Evolutionary conservation across 1,140 invertebrate genomes (phyloP), one percentile per base, ranked within the genome.

Genomic region (Halyomorpha halys): DNA sequence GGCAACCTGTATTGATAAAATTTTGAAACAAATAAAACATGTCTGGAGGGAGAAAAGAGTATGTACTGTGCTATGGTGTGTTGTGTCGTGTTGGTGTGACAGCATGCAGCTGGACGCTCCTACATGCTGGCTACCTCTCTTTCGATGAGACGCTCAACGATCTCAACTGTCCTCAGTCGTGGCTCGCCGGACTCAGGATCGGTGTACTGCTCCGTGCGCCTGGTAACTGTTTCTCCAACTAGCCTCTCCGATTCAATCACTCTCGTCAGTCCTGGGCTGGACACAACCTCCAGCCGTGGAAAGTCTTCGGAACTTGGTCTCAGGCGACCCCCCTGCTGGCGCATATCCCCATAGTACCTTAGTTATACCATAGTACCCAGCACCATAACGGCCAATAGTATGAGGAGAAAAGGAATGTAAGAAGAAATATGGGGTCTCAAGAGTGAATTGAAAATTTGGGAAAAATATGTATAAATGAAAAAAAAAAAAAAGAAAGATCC

Each of bases 101-200:
- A 39, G 25, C 16, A 62, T 53, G 39, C 39, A 27, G 23, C 39
- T 21, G 19, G 61, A 16, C 18, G 49, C 6, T 39, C 34, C 34
- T 39, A 39, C 34, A 39, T 56, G 53, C 9, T n/a, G 71, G 76
- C 76, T 90, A 94, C 90, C 90, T 94, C 90, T 83, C 87, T 90
- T 78, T 94, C 90, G 78, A 94, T 90, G 76, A 91, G 84, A 83
- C 93, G 93, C 81, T 94, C 90, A 79, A 92, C 86, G 80, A 91
- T 89, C 82, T 93, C 89, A 75, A 93, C 83, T 64, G 91, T 94
- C 79, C 89, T 81, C 69, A 94, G 83, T 77, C 86, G 86, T 74
- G 83, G 83, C 76, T 88, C 86, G 70, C 90, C 90, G 66, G 89
- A 90, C 67, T 82, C 77, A 70, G 90, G 88, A 77, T 91, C 90